Percentiles rank a stretch among this genome's conserved stretches.
Evolutionary conservation across 2,888 invertebrate genomes (phyloP).

Genomic region (Hartigia nigra): DNA sequence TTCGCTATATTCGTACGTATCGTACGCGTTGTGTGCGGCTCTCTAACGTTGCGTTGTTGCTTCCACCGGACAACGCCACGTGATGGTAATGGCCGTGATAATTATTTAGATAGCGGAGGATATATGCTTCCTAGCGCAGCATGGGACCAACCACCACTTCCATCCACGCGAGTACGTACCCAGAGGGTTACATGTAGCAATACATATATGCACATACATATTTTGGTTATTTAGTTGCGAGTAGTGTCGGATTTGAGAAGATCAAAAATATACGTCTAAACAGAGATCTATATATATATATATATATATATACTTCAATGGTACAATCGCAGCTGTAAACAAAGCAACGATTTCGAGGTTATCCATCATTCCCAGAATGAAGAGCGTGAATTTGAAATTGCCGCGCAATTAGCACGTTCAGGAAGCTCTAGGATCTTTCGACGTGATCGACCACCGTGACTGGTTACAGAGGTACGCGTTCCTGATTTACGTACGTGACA

Average conservation of each 20-base stretch:
- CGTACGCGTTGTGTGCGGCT: constrained; percentile 28
- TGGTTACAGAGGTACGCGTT: background rate
- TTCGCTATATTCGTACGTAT: constrained; percentile 8
- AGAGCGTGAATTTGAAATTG: background rate
- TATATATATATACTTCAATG: too few species aligned
- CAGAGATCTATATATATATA: too few species aligned
- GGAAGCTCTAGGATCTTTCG: background rate
- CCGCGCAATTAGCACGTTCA: background rate
- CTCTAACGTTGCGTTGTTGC: constrained; percentile 47
- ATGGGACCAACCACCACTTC: constrained; percentile 55
- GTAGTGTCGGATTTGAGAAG: background rate
- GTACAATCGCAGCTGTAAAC: too few species aligned
- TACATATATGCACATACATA: background rate
- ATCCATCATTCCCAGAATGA: background rate
- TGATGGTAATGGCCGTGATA: constrained; percentile 61
- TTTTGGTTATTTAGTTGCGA: background rate
- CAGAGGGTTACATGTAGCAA: constrained; percentile 28
- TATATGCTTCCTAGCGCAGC: constrained; percentile 61
- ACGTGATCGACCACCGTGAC: background rate
- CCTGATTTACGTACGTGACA: background rate
- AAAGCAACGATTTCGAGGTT: background rate
- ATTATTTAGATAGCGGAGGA: constrained; percentile 62
- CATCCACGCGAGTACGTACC: constrained; percentile 16
- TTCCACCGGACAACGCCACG: constrained; percentile 57
- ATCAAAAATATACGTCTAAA: background rate